Conservation (phyloP, 2,888 invertebrate species). For the Hydrotaea cyrtoneurina region DNA sequence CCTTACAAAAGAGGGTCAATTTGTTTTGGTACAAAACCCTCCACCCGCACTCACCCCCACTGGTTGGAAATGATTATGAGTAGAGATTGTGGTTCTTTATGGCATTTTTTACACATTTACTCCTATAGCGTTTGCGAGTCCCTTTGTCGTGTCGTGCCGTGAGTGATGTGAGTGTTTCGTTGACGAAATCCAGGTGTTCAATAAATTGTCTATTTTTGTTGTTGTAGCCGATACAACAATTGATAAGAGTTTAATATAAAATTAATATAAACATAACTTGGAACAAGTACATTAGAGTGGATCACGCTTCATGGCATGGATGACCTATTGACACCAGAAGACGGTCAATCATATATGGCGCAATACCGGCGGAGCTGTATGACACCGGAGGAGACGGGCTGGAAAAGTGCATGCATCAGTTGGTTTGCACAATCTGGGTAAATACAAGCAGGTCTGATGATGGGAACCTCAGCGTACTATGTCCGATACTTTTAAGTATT, state of each 20-base stretch:
- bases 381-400: too few species aligned
- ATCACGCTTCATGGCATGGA: too few species aligned
- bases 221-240: conserved; percentile 27
- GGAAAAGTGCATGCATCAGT: too few species aligned
- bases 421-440: too few species aligned
- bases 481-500: too few species aligned
- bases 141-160: not conserved
- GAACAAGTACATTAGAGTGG: not conserved
- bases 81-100: conserved; percentile 30
- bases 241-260: conserved; percentile 63
- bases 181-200: conserved; percentile 65
- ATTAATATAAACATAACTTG: conserved; percentile 45
- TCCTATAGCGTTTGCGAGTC: not conserved
- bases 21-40: conserved; percentile 36
- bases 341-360: too few species aligned
- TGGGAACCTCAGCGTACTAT: too few species aligned
- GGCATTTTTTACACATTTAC: conserved; percentile 33
- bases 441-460: too few species aligned
- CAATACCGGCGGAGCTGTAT: too few species aligned
- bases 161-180: conserved; percentile 1
- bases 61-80: conserved; percentile 9
- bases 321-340: too few species aligned
- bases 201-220: conserved; percentile 59
- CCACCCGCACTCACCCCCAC: conserved; percentile 21
- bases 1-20: conserved; percentile 53